These are phyloP conservation scores for Mugil cephalus DNA, from an alignment of 2,113 vertebrate species.

Conservation along the genomic window DNA sequence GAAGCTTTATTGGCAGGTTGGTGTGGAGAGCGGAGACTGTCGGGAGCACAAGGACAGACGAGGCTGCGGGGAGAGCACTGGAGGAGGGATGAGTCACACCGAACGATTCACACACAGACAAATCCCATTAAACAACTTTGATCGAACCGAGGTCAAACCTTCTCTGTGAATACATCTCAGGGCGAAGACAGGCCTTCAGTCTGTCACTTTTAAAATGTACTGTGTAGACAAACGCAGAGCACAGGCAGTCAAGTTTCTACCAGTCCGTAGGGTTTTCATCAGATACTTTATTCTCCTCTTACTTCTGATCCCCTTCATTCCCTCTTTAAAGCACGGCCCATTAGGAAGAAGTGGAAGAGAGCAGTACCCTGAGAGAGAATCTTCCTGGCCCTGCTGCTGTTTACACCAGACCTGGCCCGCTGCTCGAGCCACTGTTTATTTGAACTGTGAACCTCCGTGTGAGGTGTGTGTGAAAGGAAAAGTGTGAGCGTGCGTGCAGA, in stretches of 20 bases:
- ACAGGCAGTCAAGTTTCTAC: conserved; percentile 16
- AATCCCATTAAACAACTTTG: conserved; percentile 48
- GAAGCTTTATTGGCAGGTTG: conserved; percentile 49
- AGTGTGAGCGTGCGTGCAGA: conserved; percentile 36
- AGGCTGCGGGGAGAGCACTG: conserved; percentile 7
- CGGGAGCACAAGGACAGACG: conserved; percentile 41
- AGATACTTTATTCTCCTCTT: conserved; percentile 50
- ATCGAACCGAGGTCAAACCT: conserved; percentile 49
- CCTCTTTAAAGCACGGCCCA: conserved; percentile 64
- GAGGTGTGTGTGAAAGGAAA: conserved; percentile 69
- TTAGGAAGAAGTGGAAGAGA: conserved; percentile 68
- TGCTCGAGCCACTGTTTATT: conserved; percentile 79
- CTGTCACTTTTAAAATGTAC: conserved; percentile 35
- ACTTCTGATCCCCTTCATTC: conserved; percentile 24
- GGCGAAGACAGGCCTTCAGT: conserved; percentile 39
- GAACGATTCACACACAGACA: conserved; percentile 30
- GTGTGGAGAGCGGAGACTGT: conserved; percentile 29
- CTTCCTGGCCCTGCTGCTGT: conserved; percentile 53
- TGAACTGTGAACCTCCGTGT: conserved; percentile 80
- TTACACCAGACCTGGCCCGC: conserved; percentile 58
- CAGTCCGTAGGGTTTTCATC: conserved; percentile 40
- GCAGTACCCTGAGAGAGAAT: conserved; percentile 64
- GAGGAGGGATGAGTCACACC: conserved; percentile 53
- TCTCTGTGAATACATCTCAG: conserved; percentile 17
- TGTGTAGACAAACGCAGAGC: not conserved